A percentile compares a stretch with the other conserved stretches of the same genome.
These are phyloP conservation scores for Lagodon rhomboides DNA, from an alignment of 2,797 vertebrate genomes.

Conservation along the genomic window DNA sequence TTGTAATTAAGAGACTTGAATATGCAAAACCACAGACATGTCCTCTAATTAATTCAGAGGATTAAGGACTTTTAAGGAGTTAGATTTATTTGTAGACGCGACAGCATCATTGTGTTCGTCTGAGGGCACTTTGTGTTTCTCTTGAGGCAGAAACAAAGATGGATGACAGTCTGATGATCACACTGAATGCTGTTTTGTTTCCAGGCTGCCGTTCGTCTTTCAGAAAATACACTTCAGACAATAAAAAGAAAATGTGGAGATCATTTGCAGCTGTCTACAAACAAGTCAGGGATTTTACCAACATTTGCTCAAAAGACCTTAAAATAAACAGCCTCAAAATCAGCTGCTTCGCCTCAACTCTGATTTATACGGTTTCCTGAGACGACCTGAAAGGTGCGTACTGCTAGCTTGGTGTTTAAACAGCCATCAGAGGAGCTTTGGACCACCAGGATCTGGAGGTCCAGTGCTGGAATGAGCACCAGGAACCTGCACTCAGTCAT, in stretches of 20 bases:
- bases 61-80: not conserved
- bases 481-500: no score
- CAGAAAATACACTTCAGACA: not conserved
- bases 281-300: not conserved
- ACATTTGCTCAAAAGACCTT: not conserved
- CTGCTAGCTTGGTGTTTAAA: no score
- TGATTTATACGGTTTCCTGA: no score
- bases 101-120: not conserved
- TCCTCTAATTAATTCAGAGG: not conserved
- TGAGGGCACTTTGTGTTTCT: not conserved
- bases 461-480: no score
- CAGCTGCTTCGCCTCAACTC: no score
- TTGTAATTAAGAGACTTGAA: not conserved
- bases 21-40: not conserved
- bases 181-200: not conserved
- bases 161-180: no score
- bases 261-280: not conserved
- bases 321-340: no score
- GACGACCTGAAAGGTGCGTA: no score
- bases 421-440: no score
- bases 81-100: not conserved
- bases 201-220: not conserved
- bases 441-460: no score
- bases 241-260: no score
- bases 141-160: not conserved